Percentiles rank a stretch among this genome's conserved stretches.
These are phyloP conservation scores for Oryzias woworae DNA, from an alignment of 2,113 vertebrate species.

Conservation along the genomic window DNA sequence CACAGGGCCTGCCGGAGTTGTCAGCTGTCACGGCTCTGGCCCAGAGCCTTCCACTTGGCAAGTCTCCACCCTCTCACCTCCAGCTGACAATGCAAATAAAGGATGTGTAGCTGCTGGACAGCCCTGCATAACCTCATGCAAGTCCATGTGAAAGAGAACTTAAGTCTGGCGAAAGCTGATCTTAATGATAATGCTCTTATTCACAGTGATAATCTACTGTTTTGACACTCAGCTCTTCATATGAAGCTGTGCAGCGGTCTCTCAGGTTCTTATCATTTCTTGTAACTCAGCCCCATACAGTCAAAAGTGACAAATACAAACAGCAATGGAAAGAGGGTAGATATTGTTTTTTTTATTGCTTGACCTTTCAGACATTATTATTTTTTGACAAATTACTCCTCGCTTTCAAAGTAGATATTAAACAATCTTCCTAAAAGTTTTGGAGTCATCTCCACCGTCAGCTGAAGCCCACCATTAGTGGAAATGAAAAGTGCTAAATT, in stretches of 20 bases:
- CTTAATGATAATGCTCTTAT: slow-evolving; percentile 20
- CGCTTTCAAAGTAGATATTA: slow-evolving; percentile 70
- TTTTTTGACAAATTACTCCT: slow-evolving; percentile 81
- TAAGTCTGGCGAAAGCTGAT: slow-evolving; percentile 19
- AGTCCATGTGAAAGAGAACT: slow-evolving; percentile 34
- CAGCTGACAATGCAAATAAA: slow-evolving; percentile 76
- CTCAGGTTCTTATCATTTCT: slow-evolving; percentile 12
- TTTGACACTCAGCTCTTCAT: slow-evolving; percentile 43
- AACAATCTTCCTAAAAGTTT: slow-evolving; percentile 64
- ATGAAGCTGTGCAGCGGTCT: slow-evolving; percentile 30
- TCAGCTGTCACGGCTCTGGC: slow-evolving; percentile 67
- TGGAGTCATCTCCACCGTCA: slow-evolving; percentile 50
- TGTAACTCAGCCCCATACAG: slow-evolving; percentile 24
- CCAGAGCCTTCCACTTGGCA: slow-evolving; percentile 66
- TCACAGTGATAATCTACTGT: slow-evolving; percentile 18
- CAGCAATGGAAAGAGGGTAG: slow-evolving; percentile 69
- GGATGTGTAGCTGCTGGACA: slow-evolving; percentile 63
- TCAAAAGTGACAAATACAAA: slow-evolving; percentile 68
- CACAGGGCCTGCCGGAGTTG: slow-evolving; percentile 52
- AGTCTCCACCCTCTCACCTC: slow-evolving; percentile 70
- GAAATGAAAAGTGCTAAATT: slow-evolving; percentile 69
- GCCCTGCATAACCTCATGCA: slow-evolving; percentile 43
- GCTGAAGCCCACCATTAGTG: slow-evolving; percentile 51
- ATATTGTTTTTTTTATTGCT: slow-evolving; percentile 81
- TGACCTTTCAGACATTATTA: slow-evolving; percentile 83